Base-by-base conservation (phyloP, 2,797 vertebrate genomes). In the Lagocephalus sceleratus region DNA sequence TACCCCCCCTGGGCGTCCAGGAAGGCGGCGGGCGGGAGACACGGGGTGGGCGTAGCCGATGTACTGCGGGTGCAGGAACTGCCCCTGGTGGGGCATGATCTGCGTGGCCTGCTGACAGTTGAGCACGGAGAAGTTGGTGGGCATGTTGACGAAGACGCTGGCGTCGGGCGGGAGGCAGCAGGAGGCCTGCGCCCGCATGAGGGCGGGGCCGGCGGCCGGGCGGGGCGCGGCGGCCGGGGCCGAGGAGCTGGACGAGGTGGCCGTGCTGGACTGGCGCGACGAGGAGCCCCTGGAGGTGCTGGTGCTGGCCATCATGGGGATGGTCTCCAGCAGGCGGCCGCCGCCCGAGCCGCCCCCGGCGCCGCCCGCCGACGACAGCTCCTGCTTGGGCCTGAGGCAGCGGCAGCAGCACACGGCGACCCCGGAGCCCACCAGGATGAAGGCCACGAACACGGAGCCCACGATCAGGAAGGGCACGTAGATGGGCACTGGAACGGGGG, bases 381-480 rank as follows among this genome's bases (percentile, higher is more conserved):
- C 96, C 82, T 96, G 97, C 69, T 99, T 99, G 52, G 97, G 97
- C n/a, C 95, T 89, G 32, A 99, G 91, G 76, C 97, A 99, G 17
- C 92, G 88, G 85, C 97, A 99, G 88, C 97, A 99, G 78, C 97
- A 99, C 51, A 96, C 94, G 0, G 97, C 97, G 1, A 99, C 92
- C 9, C 96, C 88, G 0, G 97, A 98, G 2, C 97, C 97, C 80
- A 98, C 63, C 85, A 99, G 90, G 84, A 99, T 93, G 62, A 99
- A 99, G 12, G 95, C 96, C 0, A 99, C 94, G 3, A 99, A 99
- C 42, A 99, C 95, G 0, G 96, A 96, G 65, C 97, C 97, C 2
- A 99, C 97, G 0, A 99, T 98, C 66, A 99, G 92, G 90, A 99
- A 99, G 0, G 97, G 97, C 76, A 99, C 97, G 0, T 99, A 99